Conservation (phyloP, 2,888 invertebrate genomes). For the Nymphalis polychloros region DNA sequence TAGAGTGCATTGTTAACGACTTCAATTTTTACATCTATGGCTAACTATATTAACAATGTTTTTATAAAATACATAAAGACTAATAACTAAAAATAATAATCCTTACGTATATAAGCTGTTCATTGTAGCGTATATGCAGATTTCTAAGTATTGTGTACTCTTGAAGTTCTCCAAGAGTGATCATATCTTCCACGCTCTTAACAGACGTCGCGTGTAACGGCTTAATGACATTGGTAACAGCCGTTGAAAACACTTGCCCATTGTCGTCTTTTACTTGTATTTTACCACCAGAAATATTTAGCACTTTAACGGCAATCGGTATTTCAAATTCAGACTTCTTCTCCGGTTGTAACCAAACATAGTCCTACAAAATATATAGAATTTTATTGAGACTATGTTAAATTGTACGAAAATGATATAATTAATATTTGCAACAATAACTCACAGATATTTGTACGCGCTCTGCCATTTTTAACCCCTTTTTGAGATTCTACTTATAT, state of each 20-base stretch:
- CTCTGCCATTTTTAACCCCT: conserved; percentile 59
- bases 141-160: conserved; percentile 96
- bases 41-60: not conserved
- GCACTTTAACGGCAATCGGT: conserved; percentile 91
- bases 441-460: conserved; percentile 68
- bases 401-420: not conserved
- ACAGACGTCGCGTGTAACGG: conserved; percentile 90
- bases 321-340: conserved; percentile 89
- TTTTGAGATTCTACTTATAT: conserved; percentile 57
- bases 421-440: conserved; percentile 29
- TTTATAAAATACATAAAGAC: not conserved
- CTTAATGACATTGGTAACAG: conserved; percentile 83
- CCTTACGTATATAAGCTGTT: conserved; percentile 95
- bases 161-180: conserved; percentile 95
- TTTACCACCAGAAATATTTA: conserved; percentile 87
- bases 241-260: conserved; percentile 85
- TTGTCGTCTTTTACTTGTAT: conserved; percentile 92
- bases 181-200: conserved; percentile 96
- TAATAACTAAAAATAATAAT: conserved; percentile 2
- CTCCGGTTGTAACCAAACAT: conserved; percentile 93
- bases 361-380: conserved; percentile 77
- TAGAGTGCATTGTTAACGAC: no score
- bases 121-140: conserved; percentile 92
- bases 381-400: not conserved
- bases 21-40: no score